Evolutionary conservation across 1,140 invertebrate genomes (phyloP), one percentile per base, ranked within the genome.

Genomic region (Aphelinus certus): DNA sequence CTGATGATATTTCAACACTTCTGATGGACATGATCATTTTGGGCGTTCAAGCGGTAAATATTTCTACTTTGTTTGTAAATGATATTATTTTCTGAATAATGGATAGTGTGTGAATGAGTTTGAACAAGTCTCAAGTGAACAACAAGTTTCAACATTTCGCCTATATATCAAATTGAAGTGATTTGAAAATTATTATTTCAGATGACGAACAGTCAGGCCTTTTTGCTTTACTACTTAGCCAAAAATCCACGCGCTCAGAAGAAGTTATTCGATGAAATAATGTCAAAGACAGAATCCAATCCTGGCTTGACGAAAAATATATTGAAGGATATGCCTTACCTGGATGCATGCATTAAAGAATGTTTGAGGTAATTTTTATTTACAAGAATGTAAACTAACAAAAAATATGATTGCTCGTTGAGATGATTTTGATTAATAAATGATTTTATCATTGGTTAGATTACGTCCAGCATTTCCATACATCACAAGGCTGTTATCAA

Each of bases 291-390:
- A 51, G 76, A 81, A 45, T 80, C 88, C 6, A 80, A 75, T 26
- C 79, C 92, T 9, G 81, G 55, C 7, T 10, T 81, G 0, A 75
- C 7, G 2, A 76, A 70, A 56, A 67, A 75, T 10, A 76, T 73
- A 5, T 66, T 81, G 3, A n/a, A 83, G 6, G 83, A 87, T 46
- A 83, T 92, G 83, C 83, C 84, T 0, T 93, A 92, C 81, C 79
- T 93, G 1, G 91, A 92, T 81, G 92, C 92, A 7, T 93, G 92
- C 77, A 82, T 94, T 1, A 91, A 91, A 73, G 93, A 94, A 85
- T 89, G 90, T 49, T 88, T 93, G 67, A 88, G 92, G 90, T 91
- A 83, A 26, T 2, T 2, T 55, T 57, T 71, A 10, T 65, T 26
- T 53, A n/a, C 42, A n/a, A 6, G n/a, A 51, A 2, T 64, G 26